Evolutionary conservation across 2,888 invertebrate species (phyloP).

Genomic region (Lypha dubia): DNA sequence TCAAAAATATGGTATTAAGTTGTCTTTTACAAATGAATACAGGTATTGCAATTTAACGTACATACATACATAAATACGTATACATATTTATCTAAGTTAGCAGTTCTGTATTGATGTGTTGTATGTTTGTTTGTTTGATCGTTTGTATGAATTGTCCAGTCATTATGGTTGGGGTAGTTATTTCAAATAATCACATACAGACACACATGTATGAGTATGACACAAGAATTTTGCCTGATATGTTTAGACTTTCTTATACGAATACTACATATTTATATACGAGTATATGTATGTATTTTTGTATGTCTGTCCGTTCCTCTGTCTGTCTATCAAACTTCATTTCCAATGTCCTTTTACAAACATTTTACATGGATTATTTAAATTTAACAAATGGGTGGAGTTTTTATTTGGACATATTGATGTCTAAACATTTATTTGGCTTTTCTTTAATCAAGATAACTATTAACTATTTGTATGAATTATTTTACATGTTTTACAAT

Average conservation of each 20-base stretch:
- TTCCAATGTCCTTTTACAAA: conserved; percentile 53
- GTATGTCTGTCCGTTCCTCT: conserved; percentile 15
- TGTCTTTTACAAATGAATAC: conserved; percentile 24
- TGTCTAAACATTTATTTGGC: conserved; percentile 72
- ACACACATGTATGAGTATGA: not conserved
- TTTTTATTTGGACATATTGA: conserved; percentile 70
- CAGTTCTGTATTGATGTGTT: not conserved
- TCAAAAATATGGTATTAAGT: conserved; percentile 40
- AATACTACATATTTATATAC: too few species aligned
- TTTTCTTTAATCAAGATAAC: conserved; percentile 71
- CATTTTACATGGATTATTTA: conserved; percentile 56
- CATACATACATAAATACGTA: too few species aligned
- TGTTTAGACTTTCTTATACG: conserved; percentile 25
- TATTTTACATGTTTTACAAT: conserved; percentile 62
- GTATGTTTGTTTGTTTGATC: too few species aligned
- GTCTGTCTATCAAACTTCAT: conserved; percentile 56
- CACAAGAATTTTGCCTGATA: conserved; percentile 17
- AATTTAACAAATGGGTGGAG: conserved; percentile 69
- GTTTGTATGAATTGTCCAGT: conserved; percentile 33
- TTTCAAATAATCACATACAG: not conserved
- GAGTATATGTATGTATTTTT: too few species aligned
- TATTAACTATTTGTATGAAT: conserved; percentile 45
- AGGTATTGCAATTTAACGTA: not conserved
- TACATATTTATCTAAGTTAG: conserved; percentile 6
- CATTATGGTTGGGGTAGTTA: conserved; percentile 25